phyloP scores from a whole-genome alignment of 2,113 vertebrate genomes.

The Zosterops japonicus region DNA sequence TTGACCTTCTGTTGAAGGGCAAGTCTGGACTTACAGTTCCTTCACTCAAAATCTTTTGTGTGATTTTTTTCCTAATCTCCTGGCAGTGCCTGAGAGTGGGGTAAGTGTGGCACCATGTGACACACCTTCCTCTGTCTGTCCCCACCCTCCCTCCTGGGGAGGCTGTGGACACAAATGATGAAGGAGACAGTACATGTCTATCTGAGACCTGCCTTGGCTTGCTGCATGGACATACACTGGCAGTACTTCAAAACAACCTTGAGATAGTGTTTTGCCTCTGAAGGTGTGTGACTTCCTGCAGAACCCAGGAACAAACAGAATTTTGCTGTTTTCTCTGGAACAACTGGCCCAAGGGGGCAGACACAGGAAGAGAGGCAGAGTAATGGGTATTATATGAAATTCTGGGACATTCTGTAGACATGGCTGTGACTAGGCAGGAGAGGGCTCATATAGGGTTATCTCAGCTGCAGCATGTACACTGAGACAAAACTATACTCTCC shows the following conservation, averaged over 20 bases:
- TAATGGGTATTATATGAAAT: background rate
- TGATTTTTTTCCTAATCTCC: background rate
- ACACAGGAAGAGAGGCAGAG: background rate
- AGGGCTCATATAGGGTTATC: background rate
- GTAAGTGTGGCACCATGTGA: background rate
- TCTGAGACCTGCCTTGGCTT: background rate
- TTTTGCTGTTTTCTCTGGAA: background rate
- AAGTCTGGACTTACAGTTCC: accelerated
- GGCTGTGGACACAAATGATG: background rate
- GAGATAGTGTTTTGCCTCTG: background rate
- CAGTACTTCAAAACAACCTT: background rate
- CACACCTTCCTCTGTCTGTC: background rate
- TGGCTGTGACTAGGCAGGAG: background rate
- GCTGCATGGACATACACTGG: accelerated
- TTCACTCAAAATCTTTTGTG: background rate
- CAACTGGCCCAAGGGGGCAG: background rate
- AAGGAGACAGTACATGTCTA: background rate
- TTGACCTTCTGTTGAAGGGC: background rate
- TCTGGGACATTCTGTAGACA: background rate
- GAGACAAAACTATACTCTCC: background rate
- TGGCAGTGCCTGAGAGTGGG: background rate
- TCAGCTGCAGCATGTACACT: background rate
- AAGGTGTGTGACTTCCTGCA: background rate
- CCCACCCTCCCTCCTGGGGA: background rate
- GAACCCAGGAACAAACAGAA: background rate